Conservation (phyloP, 2,113 vertebrate genomes). For the Galemys pyrenaicus region DNA sequence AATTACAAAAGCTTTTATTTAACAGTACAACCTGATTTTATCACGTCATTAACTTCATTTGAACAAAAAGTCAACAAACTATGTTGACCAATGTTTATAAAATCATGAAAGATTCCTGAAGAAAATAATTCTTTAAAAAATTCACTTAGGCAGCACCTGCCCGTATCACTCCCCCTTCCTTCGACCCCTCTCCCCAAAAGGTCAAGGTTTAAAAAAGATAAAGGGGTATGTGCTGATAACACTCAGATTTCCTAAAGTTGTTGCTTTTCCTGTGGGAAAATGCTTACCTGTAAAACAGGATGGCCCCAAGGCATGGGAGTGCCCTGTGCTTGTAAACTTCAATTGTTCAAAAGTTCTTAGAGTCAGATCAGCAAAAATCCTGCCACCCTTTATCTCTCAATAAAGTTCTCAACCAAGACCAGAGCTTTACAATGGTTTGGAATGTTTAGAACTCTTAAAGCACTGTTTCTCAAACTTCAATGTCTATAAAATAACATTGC, state of each 20-base stretch:
- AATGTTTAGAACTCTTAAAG: neutral
- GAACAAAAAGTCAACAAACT: slow-evolving; percentile 19
- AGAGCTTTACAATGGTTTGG: neutral
- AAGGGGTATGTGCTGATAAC: slow-evolving; percentile 22
- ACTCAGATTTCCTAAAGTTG: slow-evolving; percentile 33
- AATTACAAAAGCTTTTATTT: slow-evolving; percentile 21
- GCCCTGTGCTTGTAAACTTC: slow-evolving; percentile 69
- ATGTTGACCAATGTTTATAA: neutral
- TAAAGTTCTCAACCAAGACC: neutral
- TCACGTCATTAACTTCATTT: neutral
- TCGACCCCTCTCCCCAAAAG: neutral
- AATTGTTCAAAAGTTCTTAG: slow-evolving; percentile 48
- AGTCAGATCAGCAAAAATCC: slow-evolving; percentile 65
- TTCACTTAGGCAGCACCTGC: slow-evolving; percentile 4
- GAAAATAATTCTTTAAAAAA: slow-evolving; percentile 6
- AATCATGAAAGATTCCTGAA: neutral
- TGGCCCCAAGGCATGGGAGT: slow-evolving; percentile 61
- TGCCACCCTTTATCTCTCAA: neutral
- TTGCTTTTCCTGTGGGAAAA: slow-evolving; percentile 72
- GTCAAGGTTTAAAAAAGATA: slow-evolving; percentile 40
- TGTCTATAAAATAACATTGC: neutral
- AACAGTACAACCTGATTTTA: neutral
- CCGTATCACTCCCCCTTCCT: neutral
- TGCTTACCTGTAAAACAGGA: slow-evolving; percentile 46
- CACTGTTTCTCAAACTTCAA: neutral